Percentiles rank a stretch among this genome's conserved stretches.
Conservation (phyloP, 2,888 invertebrate genomes). For the Magallana nippona region DNA sequence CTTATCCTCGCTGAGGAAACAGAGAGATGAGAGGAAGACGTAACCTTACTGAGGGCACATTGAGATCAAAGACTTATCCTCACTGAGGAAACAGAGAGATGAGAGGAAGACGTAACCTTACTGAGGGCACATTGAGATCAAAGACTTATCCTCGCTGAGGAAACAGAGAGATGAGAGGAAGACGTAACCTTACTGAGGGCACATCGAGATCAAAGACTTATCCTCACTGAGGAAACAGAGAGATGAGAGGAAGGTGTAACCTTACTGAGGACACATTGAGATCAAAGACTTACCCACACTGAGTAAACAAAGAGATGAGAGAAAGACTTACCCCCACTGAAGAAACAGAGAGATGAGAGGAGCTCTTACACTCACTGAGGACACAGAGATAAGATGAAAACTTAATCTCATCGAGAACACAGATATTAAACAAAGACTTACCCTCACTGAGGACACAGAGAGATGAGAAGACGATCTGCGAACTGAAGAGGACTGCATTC, state of each 20-base stretch:
- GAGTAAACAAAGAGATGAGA: not conserved
- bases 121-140: not conserved
- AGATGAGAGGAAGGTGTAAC: not conserved
- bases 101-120: not conserved
- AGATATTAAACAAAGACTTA: not conserved
- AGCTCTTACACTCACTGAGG: not conserved
- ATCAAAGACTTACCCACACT: not conserved
- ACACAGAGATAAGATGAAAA: not conserved
- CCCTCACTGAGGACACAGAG: conserved; percentile 13
- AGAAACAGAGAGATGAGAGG: not conserved
- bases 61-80: not conserved
- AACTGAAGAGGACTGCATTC: not conserved
- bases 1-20: too few species aligned
- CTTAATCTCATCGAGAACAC: not conserved
- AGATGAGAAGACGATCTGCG: conserved; percentile 5
- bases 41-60: not conserved
- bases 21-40: too few species aligned
- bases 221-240: not conserved
- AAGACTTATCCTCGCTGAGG: not conserved
- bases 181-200: not conserved
- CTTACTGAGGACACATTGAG: not conserved
- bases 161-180: not conserved
- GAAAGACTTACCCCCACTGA: not conserved
- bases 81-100: not conserved
- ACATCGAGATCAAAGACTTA: not conserved